Conservation (phyloP, 2,113 vertebrate genomes). For the Petrocephalus microphthalmus region DNA sequence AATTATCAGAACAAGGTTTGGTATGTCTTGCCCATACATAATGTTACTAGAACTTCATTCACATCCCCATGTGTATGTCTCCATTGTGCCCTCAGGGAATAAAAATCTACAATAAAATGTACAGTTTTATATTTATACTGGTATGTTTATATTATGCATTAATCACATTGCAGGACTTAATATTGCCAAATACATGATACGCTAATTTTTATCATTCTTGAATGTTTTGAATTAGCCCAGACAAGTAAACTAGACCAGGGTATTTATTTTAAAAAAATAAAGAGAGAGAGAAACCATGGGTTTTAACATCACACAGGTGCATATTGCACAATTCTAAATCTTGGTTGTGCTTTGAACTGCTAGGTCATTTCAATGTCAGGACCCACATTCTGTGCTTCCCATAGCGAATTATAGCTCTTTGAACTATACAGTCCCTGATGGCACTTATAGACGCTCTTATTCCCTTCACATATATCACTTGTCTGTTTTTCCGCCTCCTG, state of each 20-base stretch:
- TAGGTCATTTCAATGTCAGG: neutral
- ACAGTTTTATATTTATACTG: neutral
- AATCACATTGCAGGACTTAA: conserved; percentile 4
- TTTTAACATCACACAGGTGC: neutral
- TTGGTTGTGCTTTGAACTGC: neutral
- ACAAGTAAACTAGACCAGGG: neutral
- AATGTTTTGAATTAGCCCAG: neutral
- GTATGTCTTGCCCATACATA: neutral
- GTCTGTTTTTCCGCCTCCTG: neutral
- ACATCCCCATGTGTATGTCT: conserved; percentile 25
- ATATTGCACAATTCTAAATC: neutral
- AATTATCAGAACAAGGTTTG: neutral
- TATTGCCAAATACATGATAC: neutral
- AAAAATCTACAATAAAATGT: neutral
- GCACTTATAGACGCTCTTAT: conserved; percentile 20
- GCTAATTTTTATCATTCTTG: neutral
- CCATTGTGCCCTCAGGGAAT: conserved; percentile 49
- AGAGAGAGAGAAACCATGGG: neutral
- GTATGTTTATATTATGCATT: neutral
- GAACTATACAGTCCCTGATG: conserved; percentile 40
- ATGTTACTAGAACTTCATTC: neutral
- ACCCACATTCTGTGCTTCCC: neutral
- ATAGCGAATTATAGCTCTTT: neutral
- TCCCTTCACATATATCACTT: neutral
- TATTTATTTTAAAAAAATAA: neutral